Evolutionary conservation across 2,797 vertebrate genomes (phyloP).

Genomic region (Phaenicophaeus curvirostris): DNA sequence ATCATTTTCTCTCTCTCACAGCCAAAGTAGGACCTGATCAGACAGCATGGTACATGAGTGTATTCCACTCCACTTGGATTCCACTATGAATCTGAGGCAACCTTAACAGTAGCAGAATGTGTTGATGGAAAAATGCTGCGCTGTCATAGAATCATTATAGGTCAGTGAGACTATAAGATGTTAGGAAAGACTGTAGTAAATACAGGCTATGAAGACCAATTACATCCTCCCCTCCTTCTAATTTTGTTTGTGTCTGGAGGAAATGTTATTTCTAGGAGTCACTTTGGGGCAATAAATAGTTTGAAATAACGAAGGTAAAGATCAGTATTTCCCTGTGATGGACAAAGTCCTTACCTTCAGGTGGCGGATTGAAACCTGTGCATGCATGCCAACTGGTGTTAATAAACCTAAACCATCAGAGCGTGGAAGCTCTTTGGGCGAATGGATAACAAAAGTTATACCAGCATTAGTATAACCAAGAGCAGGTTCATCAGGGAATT

Average conservation of each 20-base stretch:
- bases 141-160: not conserved
- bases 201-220: not conserved
- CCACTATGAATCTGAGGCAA: not conserved
- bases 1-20: not conserved
- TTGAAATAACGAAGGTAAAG: not conserved
- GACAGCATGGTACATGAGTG: not conserved
- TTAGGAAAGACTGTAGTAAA: not conserved
- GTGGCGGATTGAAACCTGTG: constrained; percentile 70
- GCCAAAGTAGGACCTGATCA: not conserved
- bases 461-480: constrained; percentile 77
- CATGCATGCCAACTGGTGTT: constrained; percentile 71
- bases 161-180: not conserved
- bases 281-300: not conserved
- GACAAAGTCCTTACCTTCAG: constrained; percentile 70
- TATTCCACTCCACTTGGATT: not conserved
- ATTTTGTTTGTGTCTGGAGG: not conserved
- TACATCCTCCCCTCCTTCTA: not conserved
- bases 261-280: not conserved
- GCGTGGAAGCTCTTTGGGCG: constrained; percentile 70
- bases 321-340: not conserved
- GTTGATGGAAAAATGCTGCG: not conserved
- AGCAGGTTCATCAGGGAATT: constrained; percentile 76
- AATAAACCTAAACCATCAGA: constrained; percentile 77
- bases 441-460: constrained; percentile 77
- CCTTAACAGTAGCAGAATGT: not conserved